Conservation (phyloP, 1,140 invertebrate species). For the Aphidius gifuensis region DNA sequence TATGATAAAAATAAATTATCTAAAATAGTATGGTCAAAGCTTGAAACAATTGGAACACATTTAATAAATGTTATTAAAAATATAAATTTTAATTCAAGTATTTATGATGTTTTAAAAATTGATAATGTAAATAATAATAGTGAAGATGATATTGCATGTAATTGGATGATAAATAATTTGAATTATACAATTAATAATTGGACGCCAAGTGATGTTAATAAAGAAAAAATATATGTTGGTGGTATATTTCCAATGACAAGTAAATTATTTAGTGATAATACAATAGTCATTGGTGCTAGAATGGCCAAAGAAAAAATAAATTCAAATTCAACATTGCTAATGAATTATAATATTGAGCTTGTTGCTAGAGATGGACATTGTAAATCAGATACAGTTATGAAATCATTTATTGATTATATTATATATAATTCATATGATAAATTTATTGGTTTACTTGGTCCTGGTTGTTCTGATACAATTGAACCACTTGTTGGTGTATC, state of each 20-base stretch:
- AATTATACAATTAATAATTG: slow-evolving; percentile 57
- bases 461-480: slow-evolving; percentile 81
- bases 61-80: slow-evolving; percentile 59
- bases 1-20: slow-evolving; percentile 66
- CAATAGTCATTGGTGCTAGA: slow-evolving; percentile 63
- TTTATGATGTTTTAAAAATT: slow-evolving; percentile 57
- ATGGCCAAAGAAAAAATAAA: slow-evolving; percentile 71
- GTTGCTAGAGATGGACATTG: slow-evolving; percentile 68
- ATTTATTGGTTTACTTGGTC: slow-evolving; percentile 74
- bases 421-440: slow-evolving; percentile 55
- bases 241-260: slow-evolving; percentile 75
- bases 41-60: slow-evolving; percentile 55
- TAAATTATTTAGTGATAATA: slow-evolving; percentile 58
- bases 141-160: slow-evolving; percentile 63
- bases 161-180: slow-evolving; percentile 63
- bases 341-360: slow-evolving; percentile 64
- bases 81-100: slow-evolving; percentile 56
- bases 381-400: slow-evolving; percentile 73
- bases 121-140: slow-evolving; percentile 44
- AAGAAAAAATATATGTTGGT: slow-evolving; percentile 62
- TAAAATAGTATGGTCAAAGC: slow-evolving; percentile 64
- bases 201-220: slow-evolving; percentile 54
- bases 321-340: slow-evolving; percentile 58
- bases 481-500: slow-evolving; percentile 80
- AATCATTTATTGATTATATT: slow-evolving; percentile 74